Evolutionary conservation across 2,888 invertebrate species (phyloP).

Genomic region (Chouioia cunea): DNA sequence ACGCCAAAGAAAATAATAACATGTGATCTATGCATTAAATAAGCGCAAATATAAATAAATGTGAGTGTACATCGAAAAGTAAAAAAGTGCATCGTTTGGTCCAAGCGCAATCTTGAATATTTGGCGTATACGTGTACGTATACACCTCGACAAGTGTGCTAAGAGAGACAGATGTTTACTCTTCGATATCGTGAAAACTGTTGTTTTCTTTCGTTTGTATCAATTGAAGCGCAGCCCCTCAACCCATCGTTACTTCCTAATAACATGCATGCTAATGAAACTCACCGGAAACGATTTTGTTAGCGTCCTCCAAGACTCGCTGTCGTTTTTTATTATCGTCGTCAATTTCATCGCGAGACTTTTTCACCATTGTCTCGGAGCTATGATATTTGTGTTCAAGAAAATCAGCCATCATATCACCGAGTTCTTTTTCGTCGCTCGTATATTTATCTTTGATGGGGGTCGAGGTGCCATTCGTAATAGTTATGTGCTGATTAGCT

Average conservation of each 20-base stretch:
- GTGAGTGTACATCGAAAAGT: slow-evolving; percentile 39
- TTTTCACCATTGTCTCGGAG: slow-evolving; percentile 64
- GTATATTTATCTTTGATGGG: slow-evolving; percentile 68
- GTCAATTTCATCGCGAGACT: slow-evolving; percentile 58
- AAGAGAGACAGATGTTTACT: too few relatives aligned
- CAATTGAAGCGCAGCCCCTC: slow-evolving; percentile 63
- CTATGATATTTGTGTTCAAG: slow-evolving; percentile 63
- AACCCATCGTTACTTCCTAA: slow-evolving; percentile 56
- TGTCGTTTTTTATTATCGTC: slow-evolving; percentile 65
- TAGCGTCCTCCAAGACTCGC: slow-evolving; percentile 64
- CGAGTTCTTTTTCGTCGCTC: slow-evolving; percentile 66
- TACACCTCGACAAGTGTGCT: too few relatives aligned
- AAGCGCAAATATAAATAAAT: slow-evolving; percentile 31
- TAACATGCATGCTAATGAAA: slow-evolving; percentile 49
- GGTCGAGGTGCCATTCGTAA: slow-evolving; percentile 68
- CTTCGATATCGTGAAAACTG: slow-evolving; percentile 12
- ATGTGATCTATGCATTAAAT: slow-evolving; percentile 13
- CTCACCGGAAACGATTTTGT: slow-evolving; percentile 66
- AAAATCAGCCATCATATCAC: slow-evolving; percentile 66
- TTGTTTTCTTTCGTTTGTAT: slow-evolving; percentile 39
- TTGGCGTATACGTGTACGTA: too few relatives aligned
- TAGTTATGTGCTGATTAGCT: slow-evolving; percentile 67
- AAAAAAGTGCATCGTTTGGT: slow-evolving; percentile 10
- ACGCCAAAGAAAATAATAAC: slow-evolving; percentile 36
- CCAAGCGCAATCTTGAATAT: too few relatives aligned